Percentiles rank a stretch among this genome's conserved stretches.
Evolutionary conservation across 1,140 invertebrate genomes (phyloP).

Genomic region (Pseudomyrmex sp.): DNA sequence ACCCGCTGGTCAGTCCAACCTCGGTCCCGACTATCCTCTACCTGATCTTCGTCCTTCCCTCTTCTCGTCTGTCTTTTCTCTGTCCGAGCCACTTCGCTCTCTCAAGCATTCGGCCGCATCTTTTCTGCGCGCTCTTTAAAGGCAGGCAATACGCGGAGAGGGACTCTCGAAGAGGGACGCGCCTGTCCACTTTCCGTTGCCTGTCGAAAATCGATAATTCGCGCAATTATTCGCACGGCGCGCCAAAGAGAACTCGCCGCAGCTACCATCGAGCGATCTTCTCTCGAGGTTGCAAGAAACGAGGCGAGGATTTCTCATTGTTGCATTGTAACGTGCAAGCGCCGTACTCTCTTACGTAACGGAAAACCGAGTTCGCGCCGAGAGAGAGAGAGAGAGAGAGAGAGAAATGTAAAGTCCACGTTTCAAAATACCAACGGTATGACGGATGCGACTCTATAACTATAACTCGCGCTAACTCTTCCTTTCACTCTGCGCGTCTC

Average conservation of each 20-base stretch:
- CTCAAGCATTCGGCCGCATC: neutral
- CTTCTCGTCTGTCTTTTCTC: neutral
- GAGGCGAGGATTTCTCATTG: conserved; percentile 29
- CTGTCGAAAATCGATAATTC: conserved; percentile 57
- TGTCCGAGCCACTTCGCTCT: conserved; percentile 13
- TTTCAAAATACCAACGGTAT: conserved; percentile 55
- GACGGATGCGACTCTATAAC: conserved; percentile 38
- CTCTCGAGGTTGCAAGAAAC: conserved; percentile 33
- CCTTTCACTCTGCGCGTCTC: conserved; percentile 40
- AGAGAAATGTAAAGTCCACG: conserved; percentile 12
- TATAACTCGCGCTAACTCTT: conserved; percentile 28
- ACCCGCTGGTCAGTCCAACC: conserved; percentile 76
- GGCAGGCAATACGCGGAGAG: conserved; percentile 16
- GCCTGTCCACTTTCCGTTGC: neutral
- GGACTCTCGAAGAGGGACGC: conserved; percentile 10
- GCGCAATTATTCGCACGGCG: conserved; percentile 44
- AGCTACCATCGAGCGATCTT: neutral
- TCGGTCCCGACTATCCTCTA: conserved; percentile 71
- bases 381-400: neutral
- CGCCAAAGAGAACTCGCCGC: neutral
- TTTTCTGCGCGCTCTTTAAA: conserved; percentile 15
- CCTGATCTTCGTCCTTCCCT: conserved; percentile 64
- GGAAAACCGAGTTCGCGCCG: conserved; percentile 29
- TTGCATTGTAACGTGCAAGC: conserved; percentile 6
- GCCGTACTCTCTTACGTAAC: conserved; percentile 37